Evolutionary conservation across 2,888 invertebrate species (phyloP), one percentile per base, ranked within the genome.

Genomic region (Melipona beecheii): DNA sequence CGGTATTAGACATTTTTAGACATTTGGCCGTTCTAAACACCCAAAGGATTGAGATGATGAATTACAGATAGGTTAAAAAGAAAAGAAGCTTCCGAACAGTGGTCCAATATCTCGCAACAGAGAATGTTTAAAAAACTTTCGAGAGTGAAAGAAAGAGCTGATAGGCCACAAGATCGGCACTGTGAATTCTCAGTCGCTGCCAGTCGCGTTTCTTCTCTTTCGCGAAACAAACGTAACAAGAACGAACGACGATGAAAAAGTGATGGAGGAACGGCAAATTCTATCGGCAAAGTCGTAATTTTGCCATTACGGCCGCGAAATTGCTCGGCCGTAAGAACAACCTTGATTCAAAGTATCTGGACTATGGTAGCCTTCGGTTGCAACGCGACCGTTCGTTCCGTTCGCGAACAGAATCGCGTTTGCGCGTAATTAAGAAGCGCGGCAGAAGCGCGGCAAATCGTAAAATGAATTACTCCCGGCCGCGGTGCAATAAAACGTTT

Each of bases 251-350:
- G 50, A 65, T 43, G 4, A 27, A 43, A 49, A 60, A 13, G 60
- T 31, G 52, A 58, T 24, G 69, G 60, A 54, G 52, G 4, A 49
- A 27, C 66, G 56, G 66, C 54, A 81, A 72, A 62, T 60, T 58
- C 43, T 66, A 74, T 75, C 43, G 78, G 5, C 21, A 17, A 43
- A 60, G 62, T 75, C 56, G 70, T 71, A 66, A 82, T 82, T 84
- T 78, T 56, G 36, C 74, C 71, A 52, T 84, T 82, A 84, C 27
- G 27, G 78, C 69, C 73, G 56, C 58, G 78, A 84, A 84, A 84
- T 78, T 82, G 64, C 49, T 71, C 64, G 49, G 11, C 60, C 74
- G 70, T 62, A 52, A 52, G 70, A 17, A 36, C 71, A 66, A 66
- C 56, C 56, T 69, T 56, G 75, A 75, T 56, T 64, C 72, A 49